These are phyloP conservation scores for Nephotettix cincticeps DNA, from an alignment of 1,140 invertebrate species.

Conservation along the genomic window DNA sequence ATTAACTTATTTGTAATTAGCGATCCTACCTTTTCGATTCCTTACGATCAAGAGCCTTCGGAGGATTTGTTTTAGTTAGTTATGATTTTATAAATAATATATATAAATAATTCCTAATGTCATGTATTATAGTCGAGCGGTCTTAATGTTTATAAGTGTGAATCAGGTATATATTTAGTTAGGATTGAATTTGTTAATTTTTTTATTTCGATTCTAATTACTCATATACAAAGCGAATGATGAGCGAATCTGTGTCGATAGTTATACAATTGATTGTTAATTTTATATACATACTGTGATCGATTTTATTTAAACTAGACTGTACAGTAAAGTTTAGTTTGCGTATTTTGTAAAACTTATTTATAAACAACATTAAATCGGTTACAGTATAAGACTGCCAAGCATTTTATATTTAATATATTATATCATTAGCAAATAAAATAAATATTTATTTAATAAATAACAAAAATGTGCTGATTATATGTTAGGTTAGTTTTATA, in stretches of 20 bases:
- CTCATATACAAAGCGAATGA: slow-evolving; percentile 27
- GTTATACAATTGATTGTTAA: slow-evolving; percentile 24
- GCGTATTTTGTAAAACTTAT: slow-evolving; percentile 18
- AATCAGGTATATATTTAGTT: slow-evolving; percentile 35
- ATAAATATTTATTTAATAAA: no score
- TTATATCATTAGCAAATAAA: slow-evolving; percentile 18
- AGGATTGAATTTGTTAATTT: slow-evolving; percentile 32
- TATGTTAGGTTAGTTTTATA: no score
- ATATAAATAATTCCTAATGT: slow-evolving; percentile 28
- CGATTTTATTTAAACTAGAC: slow-evolving; percentile 25
- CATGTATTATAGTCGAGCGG: slow-evolving; percentile 33
- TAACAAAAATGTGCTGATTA: no score
- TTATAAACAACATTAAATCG: slow-evolving; percentile 29
- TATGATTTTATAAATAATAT: slow-evolving; percentile 29
- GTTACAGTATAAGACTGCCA: slow-evolving; percentile 38
- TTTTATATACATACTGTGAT: slow-evolving; percentile 37
- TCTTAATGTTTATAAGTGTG: slow-evolving; percentile 12
- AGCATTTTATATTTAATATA: slow-evolving; percentile 34
- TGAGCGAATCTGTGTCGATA: slow-evolving; percentile 9
- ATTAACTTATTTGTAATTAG: slow-evolving; percentile 14
- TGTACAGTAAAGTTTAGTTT: slow-evolving; percentile 8
- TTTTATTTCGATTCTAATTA: slow-evolving; percentile 34
- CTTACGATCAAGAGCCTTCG: slow-evolving; percentile 31
- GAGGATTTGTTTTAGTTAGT: slow-evolving; percentile 36
- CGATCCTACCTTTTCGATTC: background rate